Base-by-base conservation (phyloP, 2,888 invertebrate genomes). In the Tryphoninae sp. region DNA sequence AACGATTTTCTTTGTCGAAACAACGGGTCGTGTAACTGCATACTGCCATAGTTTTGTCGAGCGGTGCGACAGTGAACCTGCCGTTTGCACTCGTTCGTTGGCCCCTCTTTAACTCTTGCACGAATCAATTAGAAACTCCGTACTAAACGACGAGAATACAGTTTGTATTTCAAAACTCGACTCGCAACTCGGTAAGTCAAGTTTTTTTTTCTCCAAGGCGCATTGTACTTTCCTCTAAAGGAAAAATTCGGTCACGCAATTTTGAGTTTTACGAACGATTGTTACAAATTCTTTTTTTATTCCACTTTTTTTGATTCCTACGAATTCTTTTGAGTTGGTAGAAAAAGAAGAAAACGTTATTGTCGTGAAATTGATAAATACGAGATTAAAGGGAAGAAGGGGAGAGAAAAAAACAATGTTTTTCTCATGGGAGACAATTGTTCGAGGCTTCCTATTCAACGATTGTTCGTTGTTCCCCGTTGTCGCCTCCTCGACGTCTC, bases 81-180 rank as follows among this genome's bases (percentile, higher is more conserved):
- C 80, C 69, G 80, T 75, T 49, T 49, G 51, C 72, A 53, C 72
- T 64, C 51, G 64, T 11, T 58, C 40, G 42, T 22, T 42, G 33
- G 65, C 59, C 53, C n/a, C 53, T 72, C 59, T 67, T 16, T 45
- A 53, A 59, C 53, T 80, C 65, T 80, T 69, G 33, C 33, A 33
- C 79, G 81, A 81, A 83, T 80, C 81, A 84, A 85, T 85, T 85
- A 84, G 84, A 82, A 82, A 82, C 74, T 80, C 55, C 68, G 74
- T 72, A 83, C 81, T 83, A 85, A 33, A 83, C 79, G 84, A 83
- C 79, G 82, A 84, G 82, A 33, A 6, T 79, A 79, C 76, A 62
- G 81, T 76, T 79, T 33, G 55, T 19, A 19, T 80, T 75, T 68
- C 42, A 19, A 26, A 40, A 53, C 22, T 22, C 45, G 61, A 49